Evolutionary conservation across 2,113 vertebrate species (phyloP).

Genomic region (Athene noctua): DNA sequence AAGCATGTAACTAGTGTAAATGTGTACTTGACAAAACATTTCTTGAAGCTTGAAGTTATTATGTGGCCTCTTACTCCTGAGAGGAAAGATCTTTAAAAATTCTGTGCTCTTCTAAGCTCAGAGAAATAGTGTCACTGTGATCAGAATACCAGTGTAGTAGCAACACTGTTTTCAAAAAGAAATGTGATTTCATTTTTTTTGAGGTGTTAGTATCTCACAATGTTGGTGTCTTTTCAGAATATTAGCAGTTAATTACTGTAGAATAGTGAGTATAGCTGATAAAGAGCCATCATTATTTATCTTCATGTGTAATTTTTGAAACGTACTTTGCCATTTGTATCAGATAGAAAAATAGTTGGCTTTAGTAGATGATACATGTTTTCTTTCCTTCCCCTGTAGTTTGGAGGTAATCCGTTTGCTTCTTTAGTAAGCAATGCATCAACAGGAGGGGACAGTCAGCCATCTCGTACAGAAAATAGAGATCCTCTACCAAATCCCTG

Average conservation of each 20-base stretch:
- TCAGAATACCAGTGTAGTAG: not conserved
- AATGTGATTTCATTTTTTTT: not conserved
- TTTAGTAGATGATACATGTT: not conserved
- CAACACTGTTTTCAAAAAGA: not conserved
- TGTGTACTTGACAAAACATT: not conserved
- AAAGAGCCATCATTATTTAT: not conserved
- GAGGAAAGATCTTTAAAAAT: not conserved
- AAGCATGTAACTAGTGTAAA: not conserved
- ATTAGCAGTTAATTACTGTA: not conserved
- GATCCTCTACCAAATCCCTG: constrained; percentile 83
- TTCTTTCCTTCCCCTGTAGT: constrained; percentile 68
- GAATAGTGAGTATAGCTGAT: not conserved
- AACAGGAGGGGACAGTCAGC: constrained; percentile 75
- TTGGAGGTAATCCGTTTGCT: constrained; percentile 85
- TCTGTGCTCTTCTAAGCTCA: not conserved
- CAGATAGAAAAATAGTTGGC: not conserved
- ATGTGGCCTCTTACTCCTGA: not conserved
- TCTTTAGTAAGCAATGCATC: constrained; percentile 79
- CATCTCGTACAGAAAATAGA: constrained; percentile 82
- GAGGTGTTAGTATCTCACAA: not conserved
- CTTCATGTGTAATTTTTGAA: not conserved
- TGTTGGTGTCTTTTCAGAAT: not conserved
- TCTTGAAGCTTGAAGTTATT: not conserved
- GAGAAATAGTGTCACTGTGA: not conserved
- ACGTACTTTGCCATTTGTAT: not conserved